Evolutionary conservation across 2,888 invertebrate species (phyloP).

Genomic region (Chirona hameri): DNA sequence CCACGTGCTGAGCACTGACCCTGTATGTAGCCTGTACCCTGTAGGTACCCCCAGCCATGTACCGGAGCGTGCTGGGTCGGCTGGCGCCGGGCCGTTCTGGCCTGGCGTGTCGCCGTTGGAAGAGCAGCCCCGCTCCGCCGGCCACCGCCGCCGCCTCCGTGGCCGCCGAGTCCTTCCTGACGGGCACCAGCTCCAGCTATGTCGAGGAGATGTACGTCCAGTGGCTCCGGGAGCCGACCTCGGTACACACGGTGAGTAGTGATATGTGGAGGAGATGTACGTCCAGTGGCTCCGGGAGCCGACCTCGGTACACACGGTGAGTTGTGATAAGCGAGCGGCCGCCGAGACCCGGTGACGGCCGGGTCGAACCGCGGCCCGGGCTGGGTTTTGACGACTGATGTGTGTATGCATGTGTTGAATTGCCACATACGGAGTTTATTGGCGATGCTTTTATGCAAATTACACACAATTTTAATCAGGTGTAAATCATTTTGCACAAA

Average conservation of each 20-base stretch:
- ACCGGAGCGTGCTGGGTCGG: neutral
- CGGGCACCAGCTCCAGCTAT: slow-evolving; percentile 90
- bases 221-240: slow-evolving; percentile 89
- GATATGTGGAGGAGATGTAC: slow-evolving; percentile 98
- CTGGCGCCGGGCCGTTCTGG: neutral
- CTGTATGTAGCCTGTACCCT: neutral
- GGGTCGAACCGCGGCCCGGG: too few relatives aligned
- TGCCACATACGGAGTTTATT: too few relatives aligned
- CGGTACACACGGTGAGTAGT: slow-evolving; percentile 85
- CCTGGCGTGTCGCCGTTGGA: neutral
- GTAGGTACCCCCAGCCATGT: neutral
- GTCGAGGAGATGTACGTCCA: slow-evolving; percentile 98
- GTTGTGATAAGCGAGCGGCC: too few relatives aligned
- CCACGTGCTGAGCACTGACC: neutral
- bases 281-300: slow-evolving; percentile 93
- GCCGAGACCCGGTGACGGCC: too few relatives aligned
- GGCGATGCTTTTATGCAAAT: too few relatives aligned
- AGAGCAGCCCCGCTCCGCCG: neutral
- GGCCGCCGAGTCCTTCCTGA: slow-evolving; percentile 88
- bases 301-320: slow-evolving; percentile 65
- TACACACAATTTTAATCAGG: too few relatives aligned
- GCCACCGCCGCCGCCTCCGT: slow-evolving; percentile 36
- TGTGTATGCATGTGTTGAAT: too few relatives aligned
- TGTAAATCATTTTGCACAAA: too few relatives aligned
- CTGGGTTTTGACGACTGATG: too few relatives aligned